Conservation (phyloP, 2,797 vertebrate genomes). For the Lates japonicus region DNA sequence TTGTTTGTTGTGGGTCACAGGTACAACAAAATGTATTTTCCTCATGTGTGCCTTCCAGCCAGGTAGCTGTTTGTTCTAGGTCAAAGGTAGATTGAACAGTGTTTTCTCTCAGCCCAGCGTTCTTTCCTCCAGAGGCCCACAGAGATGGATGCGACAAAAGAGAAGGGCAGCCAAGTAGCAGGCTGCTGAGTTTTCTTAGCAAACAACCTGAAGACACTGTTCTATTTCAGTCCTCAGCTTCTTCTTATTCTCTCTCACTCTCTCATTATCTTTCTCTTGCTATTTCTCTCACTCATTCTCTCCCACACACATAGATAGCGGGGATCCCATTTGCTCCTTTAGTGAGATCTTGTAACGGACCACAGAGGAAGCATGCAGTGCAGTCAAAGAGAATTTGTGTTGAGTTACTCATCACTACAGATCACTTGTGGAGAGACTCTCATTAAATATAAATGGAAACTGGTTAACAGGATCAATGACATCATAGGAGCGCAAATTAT, state of each 20-base stretch:
- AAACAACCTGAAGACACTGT: conserved; percentile 56
- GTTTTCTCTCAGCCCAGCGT: conserved; percentile 56
- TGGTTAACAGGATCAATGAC: conserved; percentile 30
- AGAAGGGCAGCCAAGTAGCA: conserved; percentile 44
- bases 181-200: conserved; percentile 56
- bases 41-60: conserved; percentile 49
- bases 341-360: conserved; percentile 33
- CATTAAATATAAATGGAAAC: conserved; percentile 51
- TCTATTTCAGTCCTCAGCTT: conserved; percentile 38
- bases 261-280: conserved; percentile 26
- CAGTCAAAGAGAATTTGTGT: conserved; percentile 51
- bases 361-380: conserved; percentile 7
- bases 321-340: conserved; percentile 34
- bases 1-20: conserved; percentile 45
- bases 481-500: conserved; percentile 15
- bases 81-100: conserved; percentile 73
- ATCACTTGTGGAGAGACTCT: conserved; percentile 48
- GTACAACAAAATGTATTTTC: conserved; percentile 45
- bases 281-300: conserved; percentile 11
- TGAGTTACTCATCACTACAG: conserved; percentile 43
- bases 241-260: conserved; percentile 23
- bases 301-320: conserved; percentile 6
- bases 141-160: conserved; percentile 54
- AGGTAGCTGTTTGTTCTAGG: conserved; percentile 66
- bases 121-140: conserved; percentile 56